Percentiles rank a stretch among this genome's conserved stretches.
These are phyloP conservation scores for Anthopleura xanthogrammica DNA, from an alignment of 92 coral and sea anemone species.

Conservation along the genomic window DNA sequence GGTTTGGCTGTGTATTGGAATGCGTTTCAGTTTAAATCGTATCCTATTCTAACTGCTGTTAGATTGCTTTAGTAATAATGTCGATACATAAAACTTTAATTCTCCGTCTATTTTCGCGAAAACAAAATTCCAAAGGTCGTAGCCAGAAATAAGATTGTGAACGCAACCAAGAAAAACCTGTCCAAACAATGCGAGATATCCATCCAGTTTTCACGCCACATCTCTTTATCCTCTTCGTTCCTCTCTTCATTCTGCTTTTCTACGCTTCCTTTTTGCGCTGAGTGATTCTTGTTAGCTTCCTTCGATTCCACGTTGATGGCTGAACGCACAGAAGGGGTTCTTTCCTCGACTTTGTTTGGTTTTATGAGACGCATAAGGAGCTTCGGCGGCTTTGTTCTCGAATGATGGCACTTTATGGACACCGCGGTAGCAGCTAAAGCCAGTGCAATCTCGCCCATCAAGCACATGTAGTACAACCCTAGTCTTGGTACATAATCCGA, in stretches of 20 bases:
- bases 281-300: neutral
- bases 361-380: slow-evolving; percentile 27
- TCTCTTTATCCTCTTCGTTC: slow-evolving; percentile 17
- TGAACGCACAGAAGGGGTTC: slow-evolving; percentile 20
- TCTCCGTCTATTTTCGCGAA: neutral
- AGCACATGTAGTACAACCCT: slow-evolving; percentile 60
- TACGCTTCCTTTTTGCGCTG: slow-evolving; percentile 7
- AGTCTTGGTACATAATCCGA: slow-evolving; percentile 70
- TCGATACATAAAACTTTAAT: neutral
- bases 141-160: slow-evolving; percentile 17
- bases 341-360: slow-evolving; percentile 10
- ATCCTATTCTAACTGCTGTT: neutral
- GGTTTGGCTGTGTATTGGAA: too few species aligned
- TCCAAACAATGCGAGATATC: slow-evolving; percentile 61
- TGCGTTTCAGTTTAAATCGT: neutral
- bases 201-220: slow-evolving; percentile 61
- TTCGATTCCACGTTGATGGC: neutral
- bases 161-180: slow-evolving; percentile 51
- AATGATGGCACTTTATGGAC: slow-evolving; percentile 55
- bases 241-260: neutral
- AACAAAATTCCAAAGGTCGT: slow-evolving; percentile 19
- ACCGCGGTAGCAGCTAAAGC: slow-evolving; percentile 63
- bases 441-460: slow-evolving; percentile 61
- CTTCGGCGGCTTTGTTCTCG: slow-evolving; percentile 46
- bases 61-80: neutral